Conservation (phyloP, 23 tunicate species). For the Pegea sp. region DNA sequence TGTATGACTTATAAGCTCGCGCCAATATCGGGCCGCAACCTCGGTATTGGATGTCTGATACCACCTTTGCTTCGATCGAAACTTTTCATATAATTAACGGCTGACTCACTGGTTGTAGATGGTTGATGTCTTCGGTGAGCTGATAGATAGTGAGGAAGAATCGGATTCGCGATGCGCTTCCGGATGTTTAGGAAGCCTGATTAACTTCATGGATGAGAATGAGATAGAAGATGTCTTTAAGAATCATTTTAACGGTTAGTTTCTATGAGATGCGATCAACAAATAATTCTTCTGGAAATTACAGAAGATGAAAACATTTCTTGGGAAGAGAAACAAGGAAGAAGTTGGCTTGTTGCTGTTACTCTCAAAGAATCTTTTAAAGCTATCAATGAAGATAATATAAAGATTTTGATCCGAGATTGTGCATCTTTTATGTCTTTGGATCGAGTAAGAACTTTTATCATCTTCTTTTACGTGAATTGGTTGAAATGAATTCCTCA, state of each 20-base stretch:
- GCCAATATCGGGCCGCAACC: conserved; percentile 9
- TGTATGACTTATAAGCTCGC: conserved; percentile 23
- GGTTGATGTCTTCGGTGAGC: conserved; percentile 2
- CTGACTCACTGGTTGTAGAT: neutral
- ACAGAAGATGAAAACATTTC: conserved; percentile 15
- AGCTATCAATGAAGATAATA: no score
- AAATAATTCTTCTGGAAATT: no score
- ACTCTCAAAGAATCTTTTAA: conserved; percentile 34
- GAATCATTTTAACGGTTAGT: conserved; percentile 35
- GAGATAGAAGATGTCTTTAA: conserved; percentile 19
- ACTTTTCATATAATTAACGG: no score
- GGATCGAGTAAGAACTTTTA: no score
- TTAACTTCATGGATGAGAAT: conserved; percentile 12
- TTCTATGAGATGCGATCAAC: no score
- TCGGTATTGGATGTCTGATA: conserved; percentile 14
- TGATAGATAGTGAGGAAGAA: no score
- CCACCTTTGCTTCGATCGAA: no score
- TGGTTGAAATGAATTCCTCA: no score
- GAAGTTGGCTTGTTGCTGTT: conserved; percentile 39
- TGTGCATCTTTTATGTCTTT: no score
- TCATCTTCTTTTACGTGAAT: no score
- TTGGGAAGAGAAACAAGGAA: conserved; percentile 40
- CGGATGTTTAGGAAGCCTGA: conserved; percentile 59
- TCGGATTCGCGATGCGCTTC: no score
- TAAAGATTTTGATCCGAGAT: no score